These are phyloP conservation scores for Phylloscopus trochiloides DNA, from an alignment of 2,113 vertebrate genomes.

Conservation along the genomic window DNA sequence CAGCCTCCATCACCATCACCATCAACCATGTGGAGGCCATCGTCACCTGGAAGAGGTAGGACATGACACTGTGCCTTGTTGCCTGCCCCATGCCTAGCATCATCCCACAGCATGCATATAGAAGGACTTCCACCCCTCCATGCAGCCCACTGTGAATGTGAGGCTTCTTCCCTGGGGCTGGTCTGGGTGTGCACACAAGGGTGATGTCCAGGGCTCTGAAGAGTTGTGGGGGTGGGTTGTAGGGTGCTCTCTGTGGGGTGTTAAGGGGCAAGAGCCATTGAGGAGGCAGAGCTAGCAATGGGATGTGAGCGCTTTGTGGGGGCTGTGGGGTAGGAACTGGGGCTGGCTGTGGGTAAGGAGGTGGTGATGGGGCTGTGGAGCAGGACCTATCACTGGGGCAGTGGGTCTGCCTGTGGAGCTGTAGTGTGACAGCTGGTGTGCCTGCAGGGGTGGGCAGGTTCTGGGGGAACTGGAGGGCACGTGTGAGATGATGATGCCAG, in stretches of 20 bases:
- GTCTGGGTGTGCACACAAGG: too few relatives aligned
- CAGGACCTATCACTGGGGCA: neutral
- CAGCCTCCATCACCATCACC: slow-evolving; percentile 83
- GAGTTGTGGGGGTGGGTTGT: fast-evolving
- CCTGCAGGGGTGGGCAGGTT: slow-evolving; percentile 75
- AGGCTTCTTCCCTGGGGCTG: neutral
- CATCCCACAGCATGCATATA: too few relatives aligned
- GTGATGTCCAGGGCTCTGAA: neutral
- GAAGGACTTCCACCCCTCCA: neutral
- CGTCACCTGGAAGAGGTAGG: slow-evolving; percentile 89
- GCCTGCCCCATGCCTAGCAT: neutral
- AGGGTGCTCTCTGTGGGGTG: neutral
- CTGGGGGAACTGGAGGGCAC: slow-evolving; percentile 75
- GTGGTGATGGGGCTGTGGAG: neutral
- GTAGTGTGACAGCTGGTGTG: neutral
- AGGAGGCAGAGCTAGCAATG: neutral
- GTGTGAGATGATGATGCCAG: slow-evolving; percentile 87
- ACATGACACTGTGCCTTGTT: neutral
- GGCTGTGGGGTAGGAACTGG: fast-evolving
- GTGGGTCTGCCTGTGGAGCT: neutral
- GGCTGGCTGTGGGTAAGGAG: neutral
- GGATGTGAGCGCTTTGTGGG: neutral
- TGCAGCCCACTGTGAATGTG: neutral
- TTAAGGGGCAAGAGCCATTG: neutral
- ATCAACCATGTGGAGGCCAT: slow-evolving; percentile 90